Conservation (phyloP, 2,888 invertebrate species). For the Macrosiphum euphorbiae region DNA sequence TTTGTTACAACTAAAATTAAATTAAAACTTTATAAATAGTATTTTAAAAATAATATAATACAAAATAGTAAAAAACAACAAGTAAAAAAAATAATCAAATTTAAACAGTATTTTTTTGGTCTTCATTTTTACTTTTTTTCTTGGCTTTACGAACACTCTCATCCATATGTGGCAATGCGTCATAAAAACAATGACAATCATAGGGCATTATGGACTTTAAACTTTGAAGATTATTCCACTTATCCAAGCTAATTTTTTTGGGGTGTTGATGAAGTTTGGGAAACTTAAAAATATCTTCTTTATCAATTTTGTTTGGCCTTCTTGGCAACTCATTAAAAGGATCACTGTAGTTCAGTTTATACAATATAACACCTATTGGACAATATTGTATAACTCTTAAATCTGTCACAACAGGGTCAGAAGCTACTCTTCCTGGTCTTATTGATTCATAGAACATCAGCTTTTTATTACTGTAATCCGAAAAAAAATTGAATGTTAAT, state of each 20-base stretch:
- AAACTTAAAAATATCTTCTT: too few relatives aligned
- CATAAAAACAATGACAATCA: background rate
- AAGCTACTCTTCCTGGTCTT: background rate
- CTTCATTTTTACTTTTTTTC: conserved; percentile 5
- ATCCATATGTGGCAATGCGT: conserved; percentile 9
- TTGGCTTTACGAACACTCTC: background rate
- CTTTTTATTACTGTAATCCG: background rate
- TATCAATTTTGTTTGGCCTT: too few relatives aligned
- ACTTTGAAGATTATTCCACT: too few relatives aligned
- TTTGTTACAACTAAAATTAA: too few relatives aligned
- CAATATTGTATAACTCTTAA: conserved; percentile 33
- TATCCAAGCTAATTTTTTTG: too few relatives aligned
- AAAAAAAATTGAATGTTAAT: background rate
- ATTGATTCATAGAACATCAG: background rate
- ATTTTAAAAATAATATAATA: too few relatives aligned
- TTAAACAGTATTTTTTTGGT: conserved; percentile 8
- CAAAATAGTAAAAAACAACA: too few relatives aligned
- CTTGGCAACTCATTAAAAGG: background rate
- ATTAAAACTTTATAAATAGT: too few relatives aligned
- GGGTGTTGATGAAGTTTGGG: too few relatives aligned
- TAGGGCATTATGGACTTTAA: too few relatives aligned
- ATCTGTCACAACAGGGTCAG: conserved; percentile 35
- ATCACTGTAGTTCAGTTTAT: too few relatives aligned
- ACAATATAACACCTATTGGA: conserved; percentile 2
- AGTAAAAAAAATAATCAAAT: background rate